These are phyloP conservation scores for Acanthaster planci DNA, from an alignment of 35 echinoderm and acorn worm species.

Conservation along the genomic window DNA sequence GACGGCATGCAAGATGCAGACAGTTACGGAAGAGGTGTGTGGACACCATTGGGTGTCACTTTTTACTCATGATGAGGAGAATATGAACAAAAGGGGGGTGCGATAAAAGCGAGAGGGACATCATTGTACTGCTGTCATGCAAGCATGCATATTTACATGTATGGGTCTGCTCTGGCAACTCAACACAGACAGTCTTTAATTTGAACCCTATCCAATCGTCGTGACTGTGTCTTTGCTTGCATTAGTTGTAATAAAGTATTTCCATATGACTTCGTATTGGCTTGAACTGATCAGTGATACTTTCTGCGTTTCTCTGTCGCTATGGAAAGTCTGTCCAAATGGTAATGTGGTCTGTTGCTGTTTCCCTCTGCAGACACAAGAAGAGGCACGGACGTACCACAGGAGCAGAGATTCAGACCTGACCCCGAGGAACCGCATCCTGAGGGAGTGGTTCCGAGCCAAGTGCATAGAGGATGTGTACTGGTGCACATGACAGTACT, in stretches of 20 bases:
- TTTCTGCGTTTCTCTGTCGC: neutral
- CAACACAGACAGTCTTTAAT: too few species aligned
- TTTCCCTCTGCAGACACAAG: slow-evolving; percentile 58
- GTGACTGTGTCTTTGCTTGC: neutral
- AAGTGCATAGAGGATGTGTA: slow-evolving; percentile 59
- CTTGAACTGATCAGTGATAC: neutral
- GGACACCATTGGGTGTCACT: too few species aligned
- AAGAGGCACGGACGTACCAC: slow-evolving; percentile 60
- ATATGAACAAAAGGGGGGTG: too few species aligned
- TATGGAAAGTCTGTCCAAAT: neutral
- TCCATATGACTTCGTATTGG: neutral
- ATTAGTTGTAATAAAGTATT: too few species aligned
- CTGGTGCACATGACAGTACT: slow-evolving; percentile 55
- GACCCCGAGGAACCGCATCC: slow-evolving; percentile 48
- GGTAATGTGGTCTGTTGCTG: neutral
- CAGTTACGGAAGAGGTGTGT: too few species aligned
- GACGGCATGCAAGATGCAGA: too few species aligned
- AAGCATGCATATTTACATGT: too few species aligned
- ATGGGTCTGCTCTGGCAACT: too few species aligned
- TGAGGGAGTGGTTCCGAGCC: slow-evolving; percentile 68
- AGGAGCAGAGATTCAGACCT: slow-evolving; percentile 28
- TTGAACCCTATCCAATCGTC: too few species aligned
- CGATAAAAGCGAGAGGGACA: too few species aligned
- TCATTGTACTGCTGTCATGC: too few species aligned
- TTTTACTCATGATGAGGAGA: too few species aligned